These are phyloP conservation scores for Struthidea cinerea DNA, from an alignment of 2,113 vertebrate species.

Conservation along the genomic window DNA sequence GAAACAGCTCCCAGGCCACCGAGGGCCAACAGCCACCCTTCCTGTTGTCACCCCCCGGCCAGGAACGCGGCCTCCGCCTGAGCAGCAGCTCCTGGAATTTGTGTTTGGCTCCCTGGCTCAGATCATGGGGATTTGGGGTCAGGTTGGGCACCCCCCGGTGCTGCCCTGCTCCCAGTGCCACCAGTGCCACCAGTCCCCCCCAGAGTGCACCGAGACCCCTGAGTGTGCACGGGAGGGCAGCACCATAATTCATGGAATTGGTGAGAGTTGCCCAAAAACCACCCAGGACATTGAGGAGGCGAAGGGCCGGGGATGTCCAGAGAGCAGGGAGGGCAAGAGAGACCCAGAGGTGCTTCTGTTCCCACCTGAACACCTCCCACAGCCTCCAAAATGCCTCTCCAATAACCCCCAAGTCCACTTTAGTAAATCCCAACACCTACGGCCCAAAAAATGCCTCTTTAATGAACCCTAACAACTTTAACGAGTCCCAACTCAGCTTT, in stretches of 20 bases:
- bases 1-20: neutral
- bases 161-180: neutral
- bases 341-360: neutral
- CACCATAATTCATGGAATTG: fast-evolving
- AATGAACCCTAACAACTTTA: neutral
- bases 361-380: neutral
- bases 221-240: neutral
- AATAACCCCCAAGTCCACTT: neutral
- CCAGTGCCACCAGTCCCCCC: neutral
- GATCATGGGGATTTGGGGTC: neutral
- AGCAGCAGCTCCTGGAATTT: neutral
- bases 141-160: neutral
- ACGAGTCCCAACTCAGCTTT: neutral
- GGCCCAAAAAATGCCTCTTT: neutral
- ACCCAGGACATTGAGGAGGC: neutral
- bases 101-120: neutral
- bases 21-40: neutral
- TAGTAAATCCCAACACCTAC: neutral
- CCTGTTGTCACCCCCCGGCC: neutral
- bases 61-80: fast-evolving
- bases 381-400: neutral
- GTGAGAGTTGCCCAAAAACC: neutral
- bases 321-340: neutral
- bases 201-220: neutral
- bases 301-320: fast-evolving